phyloP scores from a whole-genome alignment of 92 coral and sea anemone genomes.

The Epizoanthus rinbou region DNA sequence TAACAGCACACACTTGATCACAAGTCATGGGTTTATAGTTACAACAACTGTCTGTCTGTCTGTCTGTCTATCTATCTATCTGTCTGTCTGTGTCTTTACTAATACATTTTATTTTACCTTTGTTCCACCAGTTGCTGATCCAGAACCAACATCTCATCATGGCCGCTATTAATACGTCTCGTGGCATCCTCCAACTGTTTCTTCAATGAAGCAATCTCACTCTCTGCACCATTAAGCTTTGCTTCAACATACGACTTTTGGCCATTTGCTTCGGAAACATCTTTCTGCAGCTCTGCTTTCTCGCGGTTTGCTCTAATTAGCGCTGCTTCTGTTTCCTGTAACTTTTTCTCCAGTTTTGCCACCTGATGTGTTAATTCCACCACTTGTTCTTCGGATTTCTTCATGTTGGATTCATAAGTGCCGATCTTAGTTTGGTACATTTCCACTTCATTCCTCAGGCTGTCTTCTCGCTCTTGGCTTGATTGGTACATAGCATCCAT shows the following conservation, averaged over 20 bases:
- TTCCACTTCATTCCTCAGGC: constrained; percentile 66
- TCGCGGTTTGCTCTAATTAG: constrained; percentile 67
- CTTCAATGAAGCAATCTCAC: constrained; percentile 65
- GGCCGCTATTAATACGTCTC: constrained; percentile 62
- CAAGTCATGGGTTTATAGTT: too few species aligned
- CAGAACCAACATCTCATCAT: constrained; percentile 68
- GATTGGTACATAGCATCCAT: constrained; percentile 69
- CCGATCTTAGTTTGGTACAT: constrained; percentile 54
- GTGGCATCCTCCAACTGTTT: constrained; percentile 67
- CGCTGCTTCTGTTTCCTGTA: constrained; percentile 64
- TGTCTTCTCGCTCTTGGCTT: constrained; percentile 73
- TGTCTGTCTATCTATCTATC: neutral
- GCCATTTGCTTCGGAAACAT: constrained; percentile 54
- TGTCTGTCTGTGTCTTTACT: constrained; percentile 3
- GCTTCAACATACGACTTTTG: constrained; percentile 63
- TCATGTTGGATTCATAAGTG: constrained; percentile 58
- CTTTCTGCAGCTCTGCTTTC: constrained; percentile 73
- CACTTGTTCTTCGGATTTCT: constrained; percentile 60
- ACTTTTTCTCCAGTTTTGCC: constrained; percentile 67
- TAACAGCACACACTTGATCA: too few species aligned
- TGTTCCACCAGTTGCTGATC: constrained; percentile 82
- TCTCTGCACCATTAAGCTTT: constrained; percentile 54
- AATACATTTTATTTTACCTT: neutral
- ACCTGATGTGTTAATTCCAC: constrained; percentile 65
- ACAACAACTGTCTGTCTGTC: constrained; percentile 1